phyloP scores from a whole-genome alignment of 2,888 invertebrate species.

The Mythimna impura region DNA sequence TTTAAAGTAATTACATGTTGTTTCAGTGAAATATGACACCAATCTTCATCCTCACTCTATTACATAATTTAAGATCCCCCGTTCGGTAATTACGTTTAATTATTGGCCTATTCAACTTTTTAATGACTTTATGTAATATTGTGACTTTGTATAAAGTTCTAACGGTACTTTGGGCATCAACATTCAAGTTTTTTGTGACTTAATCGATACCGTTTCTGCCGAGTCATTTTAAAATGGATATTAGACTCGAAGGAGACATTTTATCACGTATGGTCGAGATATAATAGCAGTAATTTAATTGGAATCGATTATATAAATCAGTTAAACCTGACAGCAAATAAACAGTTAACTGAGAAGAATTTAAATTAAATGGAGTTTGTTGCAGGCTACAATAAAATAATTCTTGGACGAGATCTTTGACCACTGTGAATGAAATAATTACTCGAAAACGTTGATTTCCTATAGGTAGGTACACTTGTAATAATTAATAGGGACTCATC shows the following conservation, averaged over 20 bases:
- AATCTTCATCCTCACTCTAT: conserved; percentile 50
- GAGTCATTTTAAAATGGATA: conserved; percentile 34
- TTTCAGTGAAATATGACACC: conserved; percentile 41
- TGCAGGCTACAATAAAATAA: conserved; percentile 4
- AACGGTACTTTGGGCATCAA: conserved; percentile 41
- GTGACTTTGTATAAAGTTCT: conserved; percentile 47
- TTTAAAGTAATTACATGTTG: conserved; percentile 43
- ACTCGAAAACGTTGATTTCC: not conserved
- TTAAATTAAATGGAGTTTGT: conserved; percentile 16
- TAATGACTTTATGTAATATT: conserved; percentile 66
- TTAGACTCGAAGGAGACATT: conserved; percentile 27
- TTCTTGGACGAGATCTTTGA: not conserved
- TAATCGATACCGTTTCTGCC: conserved; percentile 37
- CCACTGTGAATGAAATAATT: not conserved
- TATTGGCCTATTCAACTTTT: conserved; percentile 63
- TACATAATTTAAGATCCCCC: conserved; percentile 60
- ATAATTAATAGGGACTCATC: not conserved
- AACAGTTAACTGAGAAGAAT: conserved; percentile 25
- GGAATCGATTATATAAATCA: conserved; percentile 18
- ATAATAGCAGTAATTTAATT: conserved; percentile 28
- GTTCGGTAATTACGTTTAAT: conserved; percentile 63
- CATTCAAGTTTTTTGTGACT: conserved; percentile 40
- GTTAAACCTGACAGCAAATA: conserved; percentile 26
- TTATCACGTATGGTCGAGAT: conserved; percentile 26
- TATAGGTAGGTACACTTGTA: not conserved